A percentile compares a stretch with the other conserved stretches of the same genome.
Evolutionary conservation across 2,888 invertebrate genomes (phyloP).

Genomic region (Anoplius nigerrimus): DNA sequence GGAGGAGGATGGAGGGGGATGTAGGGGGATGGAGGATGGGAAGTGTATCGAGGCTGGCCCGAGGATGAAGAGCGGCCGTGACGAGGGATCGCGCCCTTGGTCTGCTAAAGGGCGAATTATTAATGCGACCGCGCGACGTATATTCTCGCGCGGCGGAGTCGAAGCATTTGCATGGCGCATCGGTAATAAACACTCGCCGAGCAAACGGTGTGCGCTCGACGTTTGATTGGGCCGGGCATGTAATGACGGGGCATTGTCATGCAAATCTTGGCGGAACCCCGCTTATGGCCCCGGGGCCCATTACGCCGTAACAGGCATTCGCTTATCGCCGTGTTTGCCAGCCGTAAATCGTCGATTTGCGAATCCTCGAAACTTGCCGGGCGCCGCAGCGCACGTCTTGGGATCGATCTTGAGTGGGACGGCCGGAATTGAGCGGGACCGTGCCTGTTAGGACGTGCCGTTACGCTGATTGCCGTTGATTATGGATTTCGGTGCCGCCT

Average conservation of each 20-base stretch:
- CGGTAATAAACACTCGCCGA: slow-evolving; percentile 66
- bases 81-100: slow-evolving; percentile 1
- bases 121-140: slow-evolving; percentile 40
- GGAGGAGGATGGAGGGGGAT: not conserved
- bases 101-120: slow-evolving; percentile 48
- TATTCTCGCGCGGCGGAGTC: slow-evolving; percentile 20
- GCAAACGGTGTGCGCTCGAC: slow-evolving; percentile 68
- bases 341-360: slow-evolving; percentile 58
- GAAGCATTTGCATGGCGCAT: slow-evolving; percentile 52
- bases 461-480: too few species aligned
- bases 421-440: not conserved
- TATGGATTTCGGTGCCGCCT: not conserved
- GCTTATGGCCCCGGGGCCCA: slow-evolving; percentile 61
- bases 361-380: slow-evolving; percentile 44
- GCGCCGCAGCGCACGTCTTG: slow-evolving; percentile 30
- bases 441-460: too few species aligned
- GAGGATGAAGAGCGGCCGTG: not conserved
- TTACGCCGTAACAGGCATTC: slow-evolving; percentile 55
- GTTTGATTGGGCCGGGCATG: slow-evolving; percentile 71
- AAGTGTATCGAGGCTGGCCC: not conserved
- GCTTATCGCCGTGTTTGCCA: slow-evolving; percentile 56
- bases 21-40: too few species aligned
- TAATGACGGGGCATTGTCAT: slow-evolving; percentile 73
- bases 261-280: slow-evolving; percentile 67
- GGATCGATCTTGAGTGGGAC: slow-evolving; percentile 7